phyloP scores from a whole-genome alignment of 2,888 invertebrate species.

The Synergus itoensis region DNA sequence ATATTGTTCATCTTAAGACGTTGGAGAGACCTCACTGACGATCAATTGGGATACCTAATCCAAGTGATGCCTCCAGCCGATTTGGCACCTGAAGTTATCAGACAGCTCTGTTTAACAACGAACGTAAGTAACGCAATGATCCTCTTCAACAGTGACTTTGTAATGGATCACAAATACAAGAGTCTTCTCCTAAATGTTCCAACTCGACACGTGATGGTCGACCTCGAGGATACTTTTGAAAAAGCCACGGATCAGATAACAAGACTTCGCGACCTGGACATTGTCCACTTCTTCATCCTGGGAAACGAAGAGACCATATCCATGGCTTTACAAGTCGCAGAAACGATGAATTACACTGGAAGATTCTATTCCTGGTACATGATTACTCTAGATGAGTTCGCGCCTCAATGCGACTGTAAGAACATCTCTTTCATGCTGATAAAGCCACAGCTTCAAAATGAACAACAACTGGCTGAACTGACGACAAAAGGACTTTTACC shows the following conservation, averaged over 20 bases:
- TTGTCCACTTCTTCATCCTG: slow-evolving; percentile 93
- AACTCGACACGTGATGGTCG: slow-evolving; percentile 92
- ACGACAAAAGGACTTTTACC: slow-evolving; percentile 60
- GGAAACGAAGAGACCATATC: slow-evolving; percentile 87
- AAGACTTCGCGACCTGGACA: slow-evolving; percentile 88
- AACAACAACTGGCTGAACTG: slow-evolving; percentile 78
- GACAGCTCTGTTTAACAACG: slow-evolving; percentile 83
- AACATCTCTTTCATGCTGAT: slow-evolving; percentile 89
- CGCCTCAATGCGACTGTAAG: slow-evolving; percentile 86
- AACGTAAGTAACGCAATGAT: slow-evolving; percentile 94
- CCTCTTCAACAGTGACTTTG: slow-evolving; percentile 92
- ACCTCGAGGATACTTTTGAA: slow-evolving; percentile 81
- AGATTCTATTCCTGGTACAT: slow-evolving; percentile 94
- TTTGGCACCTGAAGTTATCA: slow-evolving; percentile 89
- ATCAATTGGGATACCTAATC: slow-evolving; percentile 87
- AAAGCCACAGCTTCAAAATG: slow-evolving; percentile 85
- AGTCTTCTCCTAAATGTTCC: slow-evolving; percentile 93
- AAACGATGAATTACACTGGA: slow-evolving; percentile 88
- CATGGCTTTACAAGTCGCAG: slow-evolving; percentile 84
- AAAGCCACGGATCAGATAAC: slow-evolving; percentile 84
- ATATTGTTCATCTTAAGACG: slow-evolving; percentile 38
- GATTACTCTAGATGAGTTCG: slow-evolving; percentile 87
- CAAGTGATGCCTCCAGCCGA: slow-evolving; percentile 93
- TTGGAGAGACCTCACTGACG: slow-evolving; percentile 87
- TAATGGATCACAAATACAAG: slow-evolving; percentile 97